Evolutionary conservation across 2,113 vertebrate genomes (phyloP), one percentile per base, ranked within the genome.

Genomic region (Triplophysa rosa): DNA sequence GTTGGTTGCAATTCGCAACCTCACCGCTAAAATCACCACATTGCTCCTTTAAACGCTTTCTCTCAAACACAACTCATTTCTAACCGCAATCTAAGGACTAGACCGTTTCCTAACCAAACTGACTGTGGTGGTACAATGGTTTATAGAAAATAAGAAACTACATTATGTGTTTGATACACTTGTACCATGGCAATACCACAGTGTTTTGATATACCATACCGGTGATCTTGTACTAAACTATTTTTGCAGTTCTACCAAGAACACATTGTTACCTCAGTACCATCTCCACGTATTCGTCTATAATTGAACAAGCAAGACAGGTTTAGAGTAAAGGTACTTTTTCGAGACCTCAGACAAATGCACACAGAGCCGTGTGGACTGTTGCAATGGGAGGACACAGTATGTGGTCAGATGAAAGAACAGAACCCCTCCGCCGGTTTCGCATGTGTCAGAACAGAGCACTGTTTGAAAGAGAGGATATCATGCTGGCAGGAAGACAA

Each of bases 341-440:
- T 21, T 58, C 6, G 17, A 19, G 4, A 17, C 14, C 13, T 2
- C 47, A 70, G 21, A 58, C 63, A 45, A 66, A 73, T 67, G 75
- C 86, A 69, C 54, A 24, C 66, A 26, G 2, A 10, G 9, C 3
- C 9, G 33, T 54, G 79, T 59, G 26, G 19, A 42, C 21, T 66
- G 59, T 56, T 73, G 54, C 49, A 64, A 58, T 66, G 16, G 12
- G 69, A 77, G 40, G 21, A 45, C 71, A 49, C 71, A 19, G 71
- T 63, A 63, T 74, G 71, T 10, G 23, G 71, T 74, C 23, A 76
- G 73, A 76, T 76, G 62, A 76, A 76, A 76, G 73, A 24, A 63
- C 37, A 62, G 58, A 74, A 74, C 70, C 54, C 71, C 70, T 45
- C 40, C 4, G 21, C 10, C 9, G 23, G 37, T 62, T 74, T 23